phyloP scores from a whole-genome alignment of 2,888 invertebrate genomes.

The Caenorhabditis wallacei region DNA sequence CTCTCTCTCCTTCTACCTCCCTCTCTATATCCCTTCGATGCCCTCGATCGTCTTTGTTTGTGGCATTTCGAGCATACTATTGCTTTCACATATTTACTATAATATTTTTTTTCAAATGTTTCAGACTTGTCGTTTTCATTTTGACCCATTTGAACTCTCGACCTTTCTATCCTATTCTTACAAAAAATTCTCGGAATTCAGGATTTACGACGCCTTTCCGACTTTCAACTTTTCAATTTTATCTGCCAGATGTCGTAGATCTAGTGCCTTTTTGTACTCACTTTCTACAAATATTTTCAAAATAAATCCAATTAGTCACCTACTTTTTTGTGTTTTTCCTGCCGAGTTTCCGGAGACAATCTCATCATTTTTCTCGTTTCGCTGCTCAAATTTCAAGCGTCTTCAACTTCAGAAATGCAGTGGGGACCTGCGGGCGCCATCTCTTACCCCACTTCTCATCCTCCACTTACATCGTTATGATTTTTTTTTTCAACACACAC shows the following conservation, averaged over 20 bases:
- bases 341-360: slow-evolving; percentile 22
- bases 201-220: slow-evolving; percentile 34
- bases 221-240: slow-evolving; percentile 41
- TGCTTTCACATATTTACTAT: slow-evolving; percentile 61
- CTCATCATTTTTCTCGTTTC: slow-evolving; percentile 34
- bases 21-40: slow-evolving; percentile 46
- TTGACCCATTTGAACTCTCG: not conserved
- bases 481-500: slow-evolving; percentile 52
- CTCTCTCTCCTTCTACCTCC: no score
- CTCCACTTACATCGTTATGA: slow-evolving; percentile 62
- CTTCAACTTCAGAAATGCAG: slow-evolving; percentile 21
- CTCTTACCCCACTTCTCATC: slow-evolving; percentile 35
- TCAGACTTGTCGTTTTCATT: not conserved
- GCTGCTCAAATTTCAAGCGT: slow-evolving; percentile 56
- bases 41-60: slow-evolving; percentile 58
- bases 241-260: slow-evolving; percentile 54
- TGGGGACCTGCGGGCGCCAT: slow-evolving; percentile 28
- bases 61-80: slow-evolving; percentile 64
- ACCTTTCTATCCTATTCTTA: not conserved
- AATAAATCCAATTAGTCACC: slow-evolving; percentile 27
- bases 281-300: slow-evolving; percentile 24
- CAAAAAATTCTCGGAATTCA: slow-evolving; percentile 1
- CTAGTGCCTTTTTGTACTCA: slow-evolving; percentile 12
- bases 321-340: slow-evolving; percentile 7
- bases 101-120: slow-evolving; percentile 38